Base-by-base conservation (phyloP, 2,888 invertebrate species). In the Auanema freiburgensis region DNA sequence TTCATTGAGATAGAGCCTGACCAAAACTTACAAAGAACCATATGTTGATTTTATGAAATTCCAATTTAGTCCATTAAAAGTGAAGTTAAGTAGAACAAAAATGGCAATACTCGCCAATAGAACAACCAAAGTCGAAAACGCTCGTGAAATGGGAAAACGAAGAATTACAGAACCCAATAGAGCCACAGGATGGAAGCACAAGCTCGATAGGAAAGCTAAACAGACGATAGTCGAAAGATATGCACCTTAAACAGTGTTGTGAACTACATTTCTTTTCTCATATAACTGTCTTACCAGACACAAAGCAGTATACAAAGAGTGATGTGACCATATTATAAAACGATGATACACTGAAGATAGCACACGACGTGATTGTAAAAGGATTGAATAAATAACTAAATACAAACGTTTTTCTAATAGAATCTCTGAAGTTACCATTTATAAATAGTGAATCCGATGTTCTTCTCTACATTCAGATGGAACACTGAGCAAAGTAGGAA, bases 351-450 rank as follows among this genome's bases (percentile, higher is more conserved):
- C 76, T 78, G n/a, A 67, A 54, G 24, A 77, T 76, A 1, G 76
- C 72, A 46, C 74, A 74, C 8, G 74, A 71, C 10, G 69, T 63
- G 14, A 83, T 69, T 2, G 80, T 63, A 41, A 79, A 62, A 16
- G 83, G 83, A 57, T 81, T 82, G 55, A 82, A 71, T 6, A 81
- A 65, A 63, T 78, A 83, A 49, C 76, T 79, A 56, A 69, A 78
- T 57, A 66, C 40, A 2, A 56, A 12, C 43, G 43, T 43, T 21
- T 21, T 5, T 16, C 8, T 6, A 33, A 33, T 33, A 8, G 33
- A 33, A 33, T 5, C 33, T 33, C 33, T 33, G 33, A 5, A 3
- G 33, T 5, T 33, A 33, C 33, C 33, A 33, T 33, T 33, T 33
- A 33, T 33, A 33, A 33, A 33, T 33, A 33, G 33, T 33, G 33